Base-by-base conservation (phyloP, 2,888 invertebrate species). In the Anoplius nigerrimus region DNA sequence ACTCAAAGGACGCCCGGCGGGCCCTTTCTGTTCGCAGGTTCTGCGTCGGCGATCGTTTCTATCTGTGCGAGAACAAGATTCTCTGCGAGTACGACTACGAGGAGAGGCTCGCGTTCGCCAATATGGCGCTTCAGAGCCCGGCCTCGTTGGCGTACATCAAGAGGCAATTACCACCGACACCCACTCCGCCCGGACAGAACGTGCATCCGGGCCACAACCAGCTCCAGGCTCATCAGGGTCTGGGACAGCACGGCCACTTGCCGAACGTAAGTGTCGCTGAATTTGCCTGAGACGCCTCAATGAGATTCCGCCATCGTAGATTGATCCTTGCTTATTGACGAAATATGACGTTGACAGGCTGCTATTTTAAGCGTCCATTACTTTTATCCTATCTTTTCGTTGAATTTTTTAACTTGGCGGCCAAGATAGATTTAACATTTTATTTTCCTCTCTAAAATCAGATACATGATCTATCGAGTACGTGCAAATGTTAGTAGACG, bases 21-120 rank as follows among this genome's bases (percentile, higher is more conserved):
- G 11, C 34, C 6, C 48, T 54, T 72, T 78, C 45, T 76, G 67
- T 52, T 82, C 81, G 13, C 92, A 98, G 98, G 91, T 98, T 98
- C 91, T 98, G 98, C 90, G 98, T 98, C 52, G 98, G 98, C 42
- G 98, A 98, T 89, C 93, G 97, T 76, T 98, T 98, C 90, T 98
- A 98, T 90, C 90, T 98, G 82, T 97, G 97, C 90, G 98, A 98
- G 90, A 98, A 98, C 90, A 97, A 98, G 91, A 98, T 98, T 80
- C 93, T 98, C 62, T 98, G 98, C 90, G 98, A 98, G 90, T 98
- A 98, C 88, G 98, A 98, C 89, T 98, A 98, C 88, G 98, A 98
- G 88, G 98, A 98, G 90, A 91, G 98, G 79, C 91, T 97, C 89
- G 96, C 98, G 76, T 98, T 98, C 88, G 97, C 98, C 73, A 97